Evolutionary conservation across 2,113 vertebrate genomes (phyloP), one percentile per base, ranked within the genome.

Genomic region (Pterocles gutturalis): DNA sequence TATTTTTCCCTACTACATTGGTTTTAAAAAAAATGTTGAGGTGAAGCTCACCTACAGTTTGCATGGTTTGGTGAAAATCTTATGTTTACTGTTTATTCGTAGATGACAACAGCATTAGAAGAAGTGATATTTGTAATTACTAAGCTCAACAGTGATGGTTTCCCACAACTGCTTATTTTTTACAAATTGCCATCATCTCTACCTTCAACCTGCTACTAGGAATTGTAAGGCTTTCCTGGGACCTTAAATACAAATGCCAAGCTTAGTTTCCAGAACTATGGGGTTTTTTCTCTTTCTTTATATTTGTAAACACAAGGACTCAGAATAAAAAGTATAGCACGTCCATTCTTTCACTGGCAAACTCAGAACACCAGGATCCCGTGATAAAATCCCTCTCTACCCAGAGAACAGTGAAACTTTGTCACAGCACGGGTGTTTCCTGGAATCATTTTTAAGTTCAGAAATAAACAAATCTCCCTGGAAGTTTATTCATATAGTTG

Each of bases 381-480:
- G 0, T 79, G 61, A 84, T 22, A 96, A 92, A 96, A 92, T 57
- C 45, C 48, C 41, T 49, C 22, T 43, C 45, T 69, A 13, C 72
- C 45, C 36, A 79, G 79, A 87, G 83, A 95, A 65, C 9, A 79
- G 51, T 51, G 62, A 93, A 84, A 96, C 22, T 85, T 96, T 90
- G 94, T 90, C 71, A 66, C 66, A 85, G 57, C 29, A 75, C 1
- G 19, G 85, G 51, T 90, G 78, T 87, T 96, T 97, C 94, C 92
- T 92, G 86, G 88, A 96, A 93, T 19, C 61, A 72, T 53, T 90
- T 96, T 92, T 55, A 90, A 87, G 80, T 81, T 96, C 73, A 96
- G 61, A 96, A 94, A 92, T 92, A 94, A 97, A 96, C 69, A 94
- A 51, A 87, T 82, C 94, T 94, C 62, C 83, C 73, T 87, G 73